phyloP scores from a whole-genome alignment of 2,888 invertebrate genomes.

The Agapostemon virescens region DNA sequence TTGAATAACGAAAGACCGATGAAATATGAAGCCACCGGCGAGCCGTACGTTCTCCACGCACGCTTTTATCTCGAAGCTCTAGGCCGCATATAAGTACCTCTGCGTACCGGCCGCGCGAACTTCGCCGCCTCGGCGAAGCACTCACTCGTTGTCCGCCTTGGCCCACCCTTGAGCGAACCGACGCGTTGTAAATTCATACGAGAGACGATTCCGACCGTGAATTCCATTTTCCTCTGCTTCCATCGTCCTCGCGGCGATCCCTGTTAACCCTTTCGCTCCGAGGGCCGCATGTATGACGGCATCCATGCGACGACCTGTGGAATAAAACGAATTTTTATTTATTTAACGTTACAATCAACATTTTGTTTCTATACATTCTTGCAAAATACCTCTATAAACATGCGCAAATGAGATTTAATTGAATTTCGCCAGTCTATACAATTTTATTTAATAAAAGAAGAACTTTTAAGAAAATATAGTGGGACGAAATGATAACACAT shows the following conservation, averaged over 20 bases:
- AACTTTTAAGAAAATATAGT: no score
- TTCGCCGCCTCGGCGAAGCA: conserved; percentile 7
- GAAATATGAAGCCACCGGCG: conserved; percentile 43
- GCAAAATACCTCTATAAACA: no score
- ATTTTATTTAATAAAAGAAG: no score
- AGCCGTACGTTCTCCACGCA: conserved; percentile 8
- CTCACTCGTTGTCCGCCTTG: conserved; percentile 7
- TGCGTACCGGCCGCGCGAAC: neutral
- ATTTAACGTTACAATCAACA: no score
- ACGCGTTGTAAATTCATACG: conserved; percentile 33
- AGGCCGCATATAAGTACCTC: conserved; percentile 2
- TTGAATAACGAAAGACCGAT: conserved; percentile 55
- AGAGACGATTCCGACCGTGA: conserved; percentile 11
- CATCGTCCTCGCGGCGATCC: neutral
- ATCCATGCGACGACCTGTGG: no score
- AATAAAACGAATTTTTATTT: no score
- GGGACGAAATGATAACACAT: no score
- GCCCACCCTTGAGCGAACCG: neutral
- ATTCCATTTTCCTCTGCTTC: neutral
- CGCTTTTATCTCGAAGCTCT: conserved; percentile 20
- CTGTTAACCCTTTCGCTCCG: neutral
- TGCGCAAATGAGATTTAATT: no score
- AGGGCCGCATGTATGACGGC: no score
- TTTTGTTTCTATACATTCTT: no score
- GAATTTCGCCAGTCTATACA: no score